Evolutionary conservation across 2,888 invertebrate genomes (phyloP).

Genomic region (Tinea semifulvella): DNA sequence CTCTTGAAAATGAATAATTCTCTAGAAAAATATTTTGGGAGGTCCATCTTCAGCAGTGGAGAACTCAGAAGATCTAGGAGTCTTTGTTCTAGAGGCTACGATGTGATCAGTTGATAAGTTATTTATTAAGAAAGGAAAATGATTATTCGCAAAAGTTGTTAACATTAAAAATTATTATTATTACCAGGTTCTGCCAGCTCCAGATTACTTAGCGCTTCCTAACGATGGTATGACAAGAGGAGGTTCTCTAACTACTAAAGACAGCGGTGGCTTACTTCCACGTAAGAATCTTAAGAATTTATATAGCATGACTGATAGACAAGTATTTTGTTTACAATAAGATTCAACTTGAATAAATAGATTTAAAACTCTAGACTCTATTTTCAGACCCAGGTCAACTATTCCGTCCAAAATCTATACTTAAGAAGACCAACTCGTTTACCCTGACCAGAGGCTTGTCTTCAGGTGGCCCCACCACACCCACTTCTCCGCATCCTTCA

Average conservation of each 20-base stretch:
- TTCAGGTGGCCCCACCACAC: constrained; percentile 63
- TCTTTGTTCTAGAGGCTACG: too few relatives aligned
- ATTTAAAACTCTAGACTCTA: too few relatives aligned
- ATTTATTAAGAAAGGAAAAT: too few relatives aligned
- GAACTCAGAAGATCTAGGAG: too few relatives aligned
- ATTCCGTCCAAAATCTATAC: constrained; percentile 79
- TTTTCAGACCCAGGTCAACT: constrained; percentile 49
- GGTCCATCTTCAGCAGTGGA: too few relatives aligned
- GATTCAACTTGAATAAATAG: too few relatives aligned
- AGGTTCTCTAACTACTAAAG: constrained; percentile 53
- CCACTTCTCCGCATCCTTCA: constrained; percentile 66
- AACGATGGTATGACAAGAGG: constrained; percentile 61
- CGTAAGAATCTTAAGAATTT: constrained; percentile 26
- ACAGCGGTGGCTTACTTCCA: constrained; percentile 51
- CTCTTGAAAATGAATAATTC: too few relatives aligned
- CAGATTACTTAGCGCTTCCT: constrained; percentile 76
- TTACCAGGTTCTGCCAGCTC: constrained; percentile 77
- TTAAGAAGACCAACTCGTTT: constrained; percentile 94
- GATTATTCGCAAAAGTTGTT: too few relatives aligned
- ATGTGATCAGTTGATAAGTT: too few relatives aligned
- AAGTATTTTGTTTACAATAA: too few relatives aligned
- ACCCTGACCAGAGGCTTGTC: constrained; percentile 62
- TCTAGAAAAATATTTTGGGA: too few relatives aligned
- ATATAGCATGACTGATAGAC: not conserved
- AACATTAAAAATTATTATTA: not conserved